These are phyloP conservation scores for Drosophila prostipennis DNA, from an alignment of 2,888 invertebrate genomes.

Conservation along the genomic window DNA sequence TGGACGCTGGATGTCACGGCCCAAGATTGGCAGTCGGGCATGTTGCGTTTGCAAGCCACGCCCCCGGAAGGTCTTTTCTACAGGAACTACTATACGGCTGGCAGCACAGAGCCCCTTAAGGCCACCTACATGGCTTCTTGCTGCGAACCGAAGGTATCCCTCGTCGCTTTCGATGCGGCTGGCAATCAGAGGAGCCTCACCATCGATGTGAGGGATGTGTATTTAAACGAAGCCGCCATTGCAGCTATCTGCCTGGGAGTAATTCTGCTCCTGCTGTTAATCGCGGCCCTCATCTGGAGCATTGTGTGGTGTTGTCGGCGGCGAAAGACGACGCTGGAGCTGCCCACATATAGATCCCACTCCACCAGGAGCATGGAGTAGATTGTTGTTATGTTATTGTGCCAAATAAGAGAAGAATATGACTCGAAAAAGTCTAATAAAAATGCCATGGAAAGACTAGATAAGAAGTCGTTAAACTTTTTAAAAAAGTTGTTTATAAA, in stretches of 20 bases:
- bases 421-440: constrained; percentile 13
- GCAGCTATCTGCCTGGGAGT: constrained; percentile 89
- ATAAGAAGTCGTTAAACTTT: neutral
- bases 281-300: constrained; percentile 86
- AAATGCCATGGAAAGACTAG: constrained; percentile 16
- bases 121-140: constrained; percentile 90
- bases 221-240: constrained; percentile 85
- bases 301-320: constrained; percentile 87
- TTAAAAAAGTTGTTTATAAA: too few species aligned
- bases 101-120: constrained; percentile 87
- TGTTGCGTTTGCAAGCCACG: constrained; percentile 86
- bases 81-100: constrained; percentile 87
- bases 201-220: constrained; percentile 86
- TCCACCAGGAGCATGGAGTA: constrained; percentile 81
- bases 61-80: constrained; percentile 87
- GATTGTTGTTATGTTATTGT: constrained; percentile 19
- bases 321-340: constrained; percentile 86
- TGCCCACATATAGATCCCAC: constrained; percentile 86
- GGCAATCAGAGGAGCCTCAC: constrained; percentile 88
- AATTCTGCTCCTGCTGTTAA: constrained; percentile 87
- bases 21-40: constrained; percentile 88
- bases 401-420: constrained; percentile 29
- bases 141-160: constrained; percentile 88
- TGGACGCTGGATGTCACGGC: constrained; percentile 90
- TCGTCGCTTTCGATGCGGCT: constrained; percentile 88